Percentiles rank a stretch among this genome's conserved stretches.
phyloP scores from a whole-genome alignment of 2,888 invertebrate species.

The Polyploca ridens region DNA sequence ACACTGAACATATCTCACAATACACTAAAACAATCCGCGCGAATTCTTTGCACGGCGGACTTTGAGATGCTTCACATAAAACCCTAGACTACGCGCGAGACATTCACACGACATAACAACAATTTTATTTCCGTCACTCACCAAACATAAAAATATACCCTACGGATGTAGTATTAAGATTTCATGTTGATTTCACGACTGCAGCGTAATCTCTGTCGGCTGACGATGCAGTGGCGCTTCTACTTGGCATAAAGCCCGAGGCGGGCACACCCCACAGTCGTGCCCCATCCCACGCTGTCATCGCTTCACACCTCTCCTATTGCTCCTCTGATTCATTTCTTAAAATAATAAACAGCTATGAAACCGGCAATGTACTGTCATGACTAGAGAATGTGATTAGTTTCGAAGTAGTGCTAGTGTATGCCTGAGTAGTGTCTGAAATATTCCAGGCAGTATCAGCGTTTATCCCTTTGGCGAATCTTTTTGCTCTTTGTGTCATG shows the following conservation, averaged over 20 bases:
- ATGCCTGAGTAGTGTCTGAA: conserved; percentile 40
- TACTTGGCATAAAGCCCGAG: conserved; percentile 76
- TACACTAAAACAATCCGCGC: conserved; percentile 50
- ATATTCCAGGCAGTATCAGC: conserved; percentile 32
- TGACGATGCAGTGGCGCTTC: conserved; percentile 77
- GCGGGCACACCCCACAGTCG: conserved; percentile 61
- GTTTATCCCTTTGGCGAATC: conserved; percentile 30
- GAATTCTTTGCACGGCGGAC: conserved; percentile 60
- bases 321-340: conserved; percentile 63
- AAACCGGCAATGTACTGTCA: conserved; percentile 60
- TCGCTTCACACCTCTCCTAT: conserved; percentile 62
- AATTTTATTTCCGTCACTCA: conserved; percentile 34
- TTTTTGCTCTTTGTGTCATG: conserved; percentile 31
- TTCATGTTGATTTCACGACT: conserved; percentile 30
- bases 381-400: conserved; percentile 39
- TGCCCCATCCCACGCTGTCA: conserved; percentile 61
- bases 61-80: conserved; percentile 74
- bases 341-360: conserved; percentile 58
- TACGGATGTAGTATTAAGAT: conserved; percentile 46
- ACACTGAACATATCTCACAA: conserved; percentile 45
- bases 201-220: conserved; percentile 50
- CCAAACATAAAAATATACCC: conserved; percentile 46
- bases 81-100: conserved; percentile 75
- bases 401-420: conserved; percentile 37
- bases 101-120: conserved; percentile 61